Evolutionary conservation across 2,888 invertebrate genomes (phyloP).

Genomic region (Drosophila kanekoi): DNA sequence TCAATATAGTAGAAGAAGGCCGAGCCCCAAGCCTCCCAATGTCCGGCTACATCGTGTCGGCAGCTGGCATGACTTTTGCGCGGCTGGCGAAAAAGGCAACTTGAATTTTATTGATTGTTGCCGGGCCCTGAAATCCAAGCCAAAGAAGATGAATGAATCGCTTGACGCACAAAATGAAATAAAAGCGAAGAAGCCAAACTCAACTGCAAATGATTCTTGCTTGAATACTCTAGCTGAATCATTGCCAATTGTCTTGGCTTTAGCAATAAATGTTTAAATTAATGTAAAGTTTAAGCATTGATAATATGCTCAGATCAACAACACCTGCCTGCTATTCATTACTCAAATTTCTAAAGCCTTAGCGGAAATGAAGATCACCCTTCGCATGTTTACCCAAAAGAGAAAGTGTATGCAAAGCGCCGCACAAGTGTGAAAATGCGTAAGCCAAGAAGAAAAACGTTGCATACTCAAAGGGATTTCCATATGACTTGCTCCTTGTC

Average conservation of each 20-base stretch:
- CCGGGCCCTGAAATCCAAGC: constrained; percentile 54
- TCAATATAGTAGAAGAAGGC: constrained; percentile 46
- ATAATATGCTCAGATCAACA: neutral
- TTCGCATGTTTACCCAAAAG: neutral
- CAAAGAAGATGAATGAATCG: constrained; percentile 80
- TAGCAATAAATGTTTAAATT: neutral
- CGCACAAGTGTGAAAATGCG: constrained; percentile 54
- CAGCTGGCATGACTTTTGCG: constrained; percentile 73
- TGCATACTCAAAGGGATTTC: constrained; percentile 70
- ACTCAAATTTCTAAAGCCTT: neutral
- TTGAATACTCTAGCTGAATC: constrained; percentile 21
- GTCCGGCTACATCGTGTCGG: constrained; percentile 27
- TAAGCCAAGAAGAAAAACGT: constrained; percentile 39
- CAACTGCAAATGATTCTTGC: neutral
- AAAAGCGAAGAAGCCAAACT: constrained; percentile 5
- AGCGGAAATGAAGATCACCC: too few relatives aligned
- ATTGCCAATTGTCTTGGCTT: neutral
- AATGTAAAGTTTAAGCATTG: neutral
- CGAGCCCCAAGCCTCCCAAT: neutral
- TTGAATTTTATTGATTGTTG: constrained; percentile 80
- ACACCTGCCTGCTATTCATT: rapidly evolving
- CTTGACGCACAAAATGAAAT: constrained; percentile 60
- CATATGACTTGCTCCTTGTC: constrained; percentile 63
- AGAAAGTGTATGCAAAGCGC: constrained; percentile 24
- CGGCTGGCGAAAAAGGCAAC: constrained; percentile 65